Evolutionary conservation across 2,113 vertebrate genomes (phyloP).

Genomic region (Tylochromis polylepis): DNA sequence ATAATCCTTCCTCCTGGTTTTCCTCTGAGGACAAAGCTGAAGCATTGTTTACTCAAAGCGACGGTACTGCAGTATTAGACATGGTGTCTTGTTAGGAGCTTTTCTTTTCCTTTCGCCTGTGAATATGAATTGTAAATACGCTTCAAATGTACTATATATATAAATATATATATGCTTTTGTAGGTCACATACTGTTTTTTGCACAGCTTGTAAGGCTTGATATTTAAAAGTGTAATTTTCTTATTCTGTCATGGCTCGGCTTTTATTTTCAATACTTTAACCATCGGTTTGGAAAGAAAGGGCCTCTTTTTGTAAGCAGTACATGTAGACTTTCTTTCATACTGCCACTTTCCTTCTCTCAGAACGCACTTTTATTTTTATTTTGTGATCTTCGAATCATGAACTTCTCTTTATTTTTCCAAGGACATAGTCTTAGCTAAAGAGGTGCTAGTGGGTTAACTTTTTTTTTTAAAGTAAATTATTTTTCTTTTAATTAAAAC

Average conservation of each 20-base stretch:
- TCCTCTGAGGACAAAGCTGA: slow-evolving; percentile 58
- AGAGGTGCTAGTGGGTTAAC: slow-evolving; percentile 62
- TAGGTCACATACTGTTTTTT: slow-evolving; percentile 87
- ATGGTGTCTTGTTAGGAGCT: slow-evolving; percentile 66
- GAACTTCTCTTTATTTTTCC: slow-evolving; percentile 38
- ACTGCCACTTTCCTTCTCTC: slow-evolving; percentile 33
- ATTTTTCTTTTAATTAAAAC: slow-evolving; percentile 35
- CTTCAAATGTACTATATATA: slow-evolving; percentile 93
- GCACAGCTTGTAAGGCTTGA: slow-evolving; percentile 90
- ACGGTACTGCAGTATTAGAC: slow-evolving; percentile 87
- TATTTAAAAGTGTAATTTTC: slow-evolving; percentile 74
- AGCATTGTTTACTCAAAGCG: slow-evolving; percentile 70
- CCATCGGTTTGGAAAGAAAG: slow-evolving; percentile 31
- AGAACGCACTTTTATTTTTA: slow-evolving; percentile 45
- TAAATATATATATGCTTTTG: slow-evolving; percentile 83
- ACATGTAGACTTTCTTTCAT: slow-evolving; percentile 45
- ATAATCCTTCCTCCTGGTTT: slow-evolving; percentile 73
- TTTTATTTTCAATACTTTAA: slow-evolving; percentile 70
- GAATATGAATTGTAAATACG: slow-evolving; percentile 93
- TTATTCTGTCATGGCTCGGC: slow-evolving; percentile 71
- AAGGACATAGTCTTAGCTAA: slow-evolving; percentile 39
- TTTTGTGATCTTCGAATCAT: slow-evolving; percentile 29
- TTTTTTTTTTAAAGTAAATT: slow-evolving; percentile 22
- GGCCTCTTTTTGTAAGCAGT: slow-evolving; percentile 41
- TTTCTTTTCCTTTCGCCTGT: slow-evolving; percentile 66